These are phyloP conservation scores for Acanthurus tractus DNA, from an alignment of 2,797 vertebrate genomes.

Conservation along the genomic window DNA sequence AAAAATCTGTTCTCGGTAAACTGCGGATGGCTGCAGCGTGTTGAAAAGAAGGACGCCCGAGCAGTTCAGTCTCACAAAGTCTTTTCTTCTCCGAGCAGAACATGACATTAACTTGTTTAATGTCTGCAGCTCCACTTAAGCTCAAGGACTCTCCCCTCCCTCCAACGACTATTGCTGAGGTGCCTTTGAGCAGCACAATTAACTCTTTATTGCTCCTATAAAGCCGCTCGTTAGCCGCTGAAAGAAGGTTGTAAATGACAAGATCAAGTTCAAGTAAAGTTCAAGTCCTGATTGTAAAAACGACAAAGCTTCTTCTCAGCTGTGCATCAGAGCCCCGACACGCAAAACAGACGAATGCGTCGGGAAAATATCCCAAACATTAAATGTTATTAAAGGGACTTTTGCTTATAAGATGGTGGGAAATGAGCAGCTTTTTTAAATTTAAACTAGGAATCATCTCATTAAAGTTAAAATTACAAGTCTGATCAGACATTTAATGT, in stretches of 20 bases:
- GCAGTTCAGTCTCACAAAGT: not conserved
- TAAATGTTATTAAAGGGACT: too few relatives aligned
- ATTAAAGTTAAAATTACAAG: conserved; percentile 1
- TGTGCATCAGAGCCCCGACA: too few relatives aligned
- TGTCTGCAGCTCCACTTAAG: conserved; percentile 1
- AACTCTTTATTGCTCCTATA: conserved; percentile 14
- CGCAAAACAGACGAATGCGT: too few relatives aligned
- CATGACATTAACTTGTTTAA: not conserved
- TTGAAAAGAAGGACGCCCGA: not conserved
- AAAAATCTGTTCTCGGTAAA: conserved; percentile 1
- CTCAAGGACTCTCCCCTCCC: not conserved
- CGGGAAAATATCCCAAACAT: not conserved
- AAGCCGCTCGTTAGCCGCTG: conserved; percentile 8
- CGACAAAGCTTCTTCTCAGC: too few relatives aligned
- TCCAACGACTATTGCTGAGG: not conserved
- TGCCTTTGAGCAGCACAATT: conserved; percentile 18
- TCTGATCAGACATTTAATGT: not conserved
- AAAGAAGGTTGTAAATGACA: not conserved
- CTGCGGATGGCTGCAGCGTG: conserved; percentile 4
- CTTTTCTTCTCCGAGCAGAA: not conserved
- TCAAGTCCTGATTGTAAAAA: too few relatives aligned
- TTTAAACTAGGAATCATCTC: not conserved
- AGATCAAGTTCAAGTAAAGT: not conserved
- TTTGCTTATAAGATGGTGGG: too few relatives aligned
- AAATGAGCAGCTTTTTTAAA: not conserved